Conservation (phyloP, 2,113 vertebrate genomes). For the Lagenorhynchus albirostris region DNA sequence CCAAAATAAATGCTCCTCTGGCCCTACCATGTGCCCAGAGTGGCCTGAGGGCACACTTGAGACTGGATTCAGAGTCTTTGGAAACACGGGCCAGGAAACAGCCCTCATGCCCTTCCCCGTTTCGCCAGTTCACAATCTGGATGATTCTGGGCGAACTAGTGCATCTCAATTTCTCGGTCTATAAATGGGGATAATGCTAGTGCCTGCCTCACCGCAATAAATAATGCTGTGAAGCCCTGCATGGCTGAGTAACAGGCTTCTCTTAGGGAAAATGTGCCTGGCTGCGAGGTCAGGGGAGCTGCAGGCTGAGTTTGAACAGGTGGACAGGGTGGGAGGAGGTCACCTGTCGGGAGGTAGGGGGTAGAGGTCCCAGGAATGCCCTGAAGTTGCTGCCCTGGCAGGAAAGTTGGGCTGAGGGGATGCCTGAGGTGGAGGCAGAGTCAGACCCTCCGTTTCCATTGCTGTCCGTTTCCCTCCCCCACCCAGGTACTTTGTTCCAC, state of each 20-base stretch:
- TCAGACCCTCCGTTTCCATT: background rate
- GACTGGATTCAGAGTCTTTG: background rate
- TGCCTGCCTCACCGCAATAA: background rate
- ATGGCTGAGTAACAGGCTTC: background rate
- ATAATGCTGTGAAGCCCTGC: accelerated
- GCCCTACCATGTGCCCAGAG: background rate
- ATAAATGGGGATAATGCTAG: background rate
- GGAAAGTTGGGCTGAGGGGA: background rate
- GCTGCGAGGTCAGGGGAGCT: background rate
- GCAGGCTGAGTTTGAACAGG: background rate
- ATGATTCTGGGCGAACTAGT: background rate
- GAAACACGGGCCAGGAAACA: background rate
- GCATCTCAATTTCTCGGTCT: background rate
- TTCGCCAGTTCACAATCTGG: background rate
- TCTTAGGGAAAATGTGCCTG: accelerated
- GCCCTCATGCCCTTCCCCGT: background rate
- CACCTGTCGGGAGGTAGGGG: background rate
- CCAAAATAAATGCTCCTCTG: background rate
- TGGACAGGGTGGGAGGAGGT: accelerated
- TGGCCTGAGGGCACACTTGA: background rate
- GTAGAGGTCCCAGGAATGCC: background rate
- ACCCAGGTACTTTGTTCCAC: background rate
- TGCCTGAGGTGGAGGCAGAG: background rate
- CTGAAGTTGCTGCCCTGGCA: background rate
- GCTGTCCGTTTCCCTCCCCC: background rate